Base-by-base conservation (phyloP, 1,140 invertebrate species). In the Leptinotarsa lineolata region DNA sequence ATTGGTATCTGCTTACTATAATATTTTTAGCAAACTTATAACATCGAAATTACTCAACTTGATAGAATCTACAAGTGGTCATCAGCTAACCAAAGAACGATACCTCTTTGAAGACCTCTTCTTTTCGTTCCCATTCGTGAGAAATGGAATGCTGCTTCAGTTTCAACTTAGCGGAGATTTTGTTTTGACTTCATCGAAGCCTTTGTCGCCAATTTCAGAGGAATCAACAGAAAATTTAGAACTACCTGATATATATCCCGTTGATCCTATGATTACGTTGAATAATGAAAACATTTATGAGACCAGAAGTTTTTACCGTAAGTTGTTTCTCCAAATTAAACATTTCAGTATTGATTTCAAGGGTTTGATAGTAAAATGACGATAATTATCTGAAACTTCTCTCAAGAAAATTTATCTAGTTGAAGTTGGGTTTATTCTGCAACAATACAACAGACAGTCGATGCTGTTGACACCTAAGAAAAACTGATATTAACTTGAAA, bases 201-300 rank as follows among this genome's bases (percentile, higher is more conserved):
- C 91, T 15, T 77, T 95, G 46, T 82, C 85, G 71, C 85, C 89
- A 68, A 84, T 86, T 54, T 80, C 84, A 21, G 83, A 87, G 76
- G 81, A 83, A 24, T 74, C 64, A 21, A 73, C 83, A n/a, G 82
- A 82, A 44, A 75, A 85, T 21, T 81, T 86, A 45, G 81, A 86
- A 65, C 78, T 95, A 22, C 93, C 93, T 18, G 85, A 91, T 83
- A 84, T 97, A 48, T 87, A 88, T 83, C 94, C 94, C 6, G 82
- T 95, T 20, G 88, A 90, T 79, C 87, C 88, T 66, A 90, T 89
- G 3, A 87, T 94, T 67, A 91, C 93, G 70, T 85, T 95, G 68
- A 83, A 86, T 21, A 84, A 87, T 71, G 81, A 87, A 58, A 88
- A 94, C 81, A 88, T 92, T 80, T 94, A 94, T 81, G 81, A 85